Evolutionary conservation across 2,113 vertebrate genomes (phyloP).

Genomic region (Pterocles gutturalis): DNA sequence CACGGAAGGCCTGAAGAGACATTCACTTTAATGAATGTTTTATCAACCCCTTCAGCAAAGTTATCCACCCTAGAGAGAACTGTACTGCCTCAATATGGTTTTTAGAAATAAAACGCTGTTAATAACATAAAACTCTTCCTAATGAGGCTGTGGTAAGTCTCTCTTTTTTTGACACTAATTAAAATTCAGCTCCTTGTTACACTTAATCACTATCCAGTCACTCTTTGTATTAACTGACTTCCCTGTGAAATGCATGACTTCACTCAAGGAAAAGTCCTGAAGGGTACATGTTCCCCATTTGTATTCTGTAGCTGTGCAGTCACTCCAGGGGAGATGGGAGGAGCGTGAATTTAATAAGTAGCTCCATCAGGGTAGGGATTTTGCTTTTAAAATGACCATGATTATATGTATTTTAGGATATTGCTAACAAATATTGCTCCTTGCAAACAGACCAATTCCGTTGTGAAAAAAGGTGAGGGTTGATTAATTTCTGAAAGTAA

Average conservation of each 20-base stretch:
- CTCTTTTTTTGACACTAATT: constrained; percentile 18
- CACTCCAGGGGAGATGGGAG: neutral
- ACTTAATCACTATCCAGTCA: constrained; percentile 15
- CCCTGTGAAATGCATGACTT: constrained; percentile 26
- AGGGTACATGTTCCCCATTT: neutral
- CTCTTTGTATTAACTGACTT: constrained; percentile 32
- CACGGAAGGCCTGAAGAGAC: neutral
- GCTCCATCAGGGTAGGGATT: too few species aligned
- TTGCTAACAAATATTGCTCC: neutral
- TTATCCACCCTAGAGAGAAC: neutral
- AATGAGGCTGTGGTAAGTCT: neutral
- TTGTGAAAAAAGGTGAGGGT: neutral
- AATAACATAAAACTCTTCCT: neutral
- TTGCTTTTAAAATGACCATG: neutral
- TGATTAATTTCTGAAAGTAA: constrained; percentile 1
- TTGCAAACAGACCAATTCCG: neutral
- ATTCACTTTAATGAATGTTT: neutral
- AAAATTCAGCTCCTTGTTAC: constrained; percentile 5
- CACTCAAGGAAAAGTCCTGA: neutral
- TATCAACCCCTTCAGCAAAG: neutral
- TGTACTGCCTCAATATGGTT: neutral
- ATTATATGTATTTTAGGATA: neutral
- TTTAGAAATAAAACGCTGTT: neutral
- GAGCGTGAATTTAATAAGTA: neutral
- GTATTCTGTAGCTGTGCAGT: neutral